Base-by-base conservation (phyloP, 2,113 vertebrate genomes). In the Nyctereutes procyonoides region DNA sequence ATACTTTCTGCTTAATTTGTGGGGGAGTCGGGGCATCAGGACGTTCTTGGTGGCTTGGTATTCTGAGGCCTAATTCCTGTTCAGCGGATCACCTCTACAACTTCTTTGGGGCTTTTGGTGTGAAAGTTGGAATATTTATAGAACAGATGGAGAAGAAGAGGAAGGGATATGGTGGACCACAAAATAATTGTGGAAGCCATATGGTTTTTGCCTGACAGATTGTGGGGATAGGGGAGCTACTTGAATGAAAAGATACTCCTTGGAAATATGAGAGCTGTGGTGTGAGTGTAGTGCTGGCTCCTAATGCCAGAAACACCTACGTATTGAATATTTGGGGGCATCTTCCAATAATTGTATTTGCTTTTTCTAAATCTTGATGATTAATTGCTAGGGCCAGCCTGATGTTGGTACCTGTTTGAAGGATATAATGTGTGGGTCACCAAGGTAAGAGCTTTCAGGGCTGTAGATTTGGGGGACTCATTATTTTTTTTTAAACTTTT, bases 1-100 rank as follows among this genome's bases (percentile, higher is more conserved):
- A 89, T 82, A 1, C 84, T 80, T 91, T 89, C 92, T 5, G 83
- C 22, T 43, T 93, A 90, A 79, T 60, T 95, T 97, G 62, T 94
- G 81, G 85, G 92, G 93, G 48, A 95, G 9, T 30, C 13, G 28
- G 30, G 81, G 26, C 28, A 28, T 0, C 19, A 76, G 7, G 17
- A n/a, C 9, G 35, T 55, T 93, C 48, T 71, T 73, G 20, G 58
- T 76, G 35, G 55, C 53, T 48, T 16, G 58, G 30, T 69, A 12
- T 82, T 69, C n/a, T 77, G 63, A 93, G 35, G 30, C 7, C 17
- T 79, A 16, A 19, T n/a, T 60, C 58, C 56, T 88, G 43, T 32
- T 90, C n/a, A 35, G 15, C 5, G 0, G 83, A 73, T 84, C 22
- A 85, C 32, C 56, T 81, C 74, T 38, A 86, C 8, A 82, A 84